phyloP scores from a whole-genome alignment of 2,113 vertebrate genomes.

The Nipponia nippon region DNA sequence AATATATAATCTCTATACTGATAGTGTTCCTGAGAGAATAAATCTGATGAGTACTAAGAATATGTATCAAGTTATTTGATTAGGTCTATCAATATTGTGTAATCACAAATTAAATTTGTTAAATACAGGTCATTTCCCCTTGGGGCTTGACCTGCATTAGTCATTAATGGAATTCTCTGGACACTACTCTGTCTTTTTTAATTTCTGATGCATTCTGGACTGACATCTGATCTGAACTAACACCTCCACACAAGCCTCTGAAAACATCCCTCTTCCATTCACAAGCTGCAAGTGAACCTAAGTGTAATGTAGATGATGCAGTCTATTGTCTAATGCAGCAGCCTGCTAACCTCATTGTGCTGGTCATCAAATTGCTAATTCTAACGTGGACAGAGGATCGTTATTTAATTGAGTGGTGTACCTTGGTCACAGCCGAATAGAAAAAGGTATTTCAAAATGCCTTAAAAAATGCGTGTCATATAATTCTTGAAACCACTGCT shows the following conservation, averaged over 20 bases:
- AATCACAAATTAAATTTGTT: conserved; percentile 2
- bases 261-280: neutral
- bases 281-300: neutral
- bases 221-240: neutral
- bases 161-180: neutral
- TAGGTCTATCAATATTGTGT: neutral
- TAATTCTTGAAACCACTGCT: neutral
- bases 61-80: neutral
- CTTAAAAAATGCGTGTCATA: neutral
- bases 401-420: neutral
- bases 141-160: neutral
- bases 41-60: neutral
- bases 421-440: neutral
- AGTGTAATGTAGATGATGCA: neutral
- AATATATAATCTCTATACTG: neutral
- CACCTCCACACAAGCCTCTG: neutral
- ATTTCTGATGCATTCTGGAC: neutral
- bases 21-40: neutral
- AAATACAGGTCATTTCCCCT: neutral
- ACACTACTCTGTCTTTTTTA: neutral
- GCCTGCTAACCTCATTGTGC: neutral
- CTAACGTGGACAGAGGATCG: neutral
- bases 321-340: neutral
- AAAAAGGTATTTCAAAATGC: neutral
- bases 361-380: neutral